Base-by-base conservation (phyloP, 2,888 invertebrate genomes). In the Philopedon plagiatum region DNA sequence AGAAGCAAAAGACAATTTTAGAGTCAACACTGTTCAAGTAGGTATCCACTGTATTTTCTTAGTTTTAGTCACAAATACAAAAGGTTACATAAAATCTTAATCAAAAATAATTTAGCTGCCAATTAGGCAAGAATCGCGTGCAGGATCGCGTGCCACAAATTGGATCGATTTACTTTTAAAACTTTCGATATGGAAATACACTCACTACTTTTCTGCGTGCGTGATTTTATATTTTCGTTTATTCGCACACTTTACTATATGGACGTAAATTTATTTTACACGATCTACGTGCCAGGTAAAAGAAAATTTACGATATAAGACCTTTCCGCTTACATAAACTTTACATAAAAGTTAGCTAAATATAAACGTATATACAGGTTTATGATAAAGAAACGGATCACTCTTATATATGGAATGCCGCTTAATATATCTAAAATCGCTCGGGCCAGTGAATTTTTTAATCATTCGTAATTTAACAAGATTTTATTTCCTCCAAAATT, bases 91-190 rank as follows among this genome's bases (percentile, higher is more conserved):
- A 29, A 54, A 54, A 29, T 54, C 51, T 54, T 54, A 54, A 54
- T 54, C 49, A 26, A n/a, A 13, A 44, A 62, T 19, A 23, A 46
- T 32, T 49, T 44, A 44, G 46, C 26, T 21, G 46, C 26, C 29
- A 62, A 62, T 62, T 62, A 32, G 13, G 1, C 11, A 5, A 8
- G 18, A 21, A 19, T 62, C 44, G 62, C 62, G 62, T 62, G 62
- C 21, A 37, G 5, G 3, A 0, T 39, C 39, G 39, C 39, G 39
- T 39, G 39, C 7, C 15, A 5, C n/a, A 39, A 39, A 39, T 1
- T 5, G 39, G 15, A 39, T 39, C 39, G 39, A 64, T 54, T 54
- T 18, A 23, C 26, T 54, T 37, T 29, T n/a, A 54, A 54, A 64
- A 39, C 11, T 64, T 51, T 39, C 7, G 39, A 19, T 23, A 15